Base-by-base conservation (phyloP, 2,888 invertebrate species). In the Agrotis puta region DNA sequence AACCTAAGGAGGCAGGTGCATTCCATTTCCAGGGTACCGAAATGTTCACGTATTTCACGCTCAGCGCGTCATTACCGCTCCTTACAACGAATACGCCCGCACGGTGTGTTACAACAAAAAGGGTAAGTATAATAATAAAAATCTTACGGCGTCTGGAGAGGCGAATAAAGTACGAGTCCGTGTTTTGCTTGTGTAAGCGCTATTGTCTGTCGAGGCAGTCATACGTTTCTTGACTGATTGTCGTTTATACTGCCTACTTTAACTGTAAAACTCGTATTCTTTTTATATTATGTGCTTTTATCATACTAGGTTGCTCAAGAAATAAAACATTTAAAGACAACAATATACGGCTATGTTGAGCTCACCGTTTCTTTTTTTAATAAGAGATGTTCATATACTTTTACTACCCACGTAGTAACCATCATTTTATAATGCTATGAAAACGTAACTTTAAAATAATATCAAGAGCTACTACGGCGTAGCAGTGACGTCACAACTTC, bases 1-100 rank as follows among this genome's bases (percentile, higher is more conserved):
- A 95, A 95, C 94, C 91, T 94, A 94, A 94, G 94, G 95, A 95
- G 94, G 93, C 95, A 95, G 95, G 95, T 95, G 95, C 95, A 95
- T 95, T 94, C 94, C 95, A 95, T 95, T 95, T 94, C 90, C 89
- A 91, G 91, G 93, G 94, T 90, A 91, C 91, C 94, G 89, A 93
- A 95, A 95, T 93, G 95, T 92, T 89, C 88, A 91, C 92, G 94
- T 95, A 95, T 95, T 95, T 96, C 93, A 95, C 95, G 93, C 92
- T 91, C 92, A 92, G 90, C 91, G 93, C 92, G 91, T 94, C 94
- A 92, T 94, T 95, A 93, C 92, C 86, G 87, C 90, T 88, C 89
- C 91, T 90, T 91, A 90, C 90, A 88, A 87, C 86, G 91, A 89
- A 90, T 91, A 92, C 89, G 87, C 85, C 53, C 77, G 80, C 88